Percentiles rank a stretch among this genome's conserved stretches.
Conservation (phyloP, 1,140 invertebrate species). For the Calycopis cecrops region DNA sequence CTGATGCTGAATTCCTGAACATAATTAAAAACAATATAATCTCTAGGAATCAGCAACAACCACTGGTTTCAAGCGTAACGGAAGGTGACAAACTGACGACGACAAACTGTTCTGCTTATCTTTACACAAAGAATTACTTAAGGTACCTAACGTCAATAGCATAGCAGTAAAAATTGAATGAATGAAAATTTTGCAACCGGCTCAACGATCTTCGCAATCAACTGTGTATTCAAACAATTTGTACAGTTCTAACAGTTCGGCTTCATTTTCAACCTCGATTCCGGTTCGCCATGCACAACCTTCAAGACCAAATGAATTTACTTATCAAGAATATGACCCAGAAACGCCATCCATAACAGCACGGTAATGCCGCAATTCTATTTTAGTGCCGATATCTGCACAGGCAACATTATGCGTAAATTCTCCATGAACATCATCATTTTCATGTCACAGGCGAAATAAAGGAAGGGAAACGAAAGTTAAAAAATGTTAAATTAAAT, state of each 20-base stretch:
- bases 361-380: constrained; percentile 16
- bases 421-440: constrained; percentile 22
- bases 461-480: too few relatives aligned
- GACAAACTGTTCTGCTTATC: constrained; percentile 16
- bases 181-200: constrained; percentile 1
- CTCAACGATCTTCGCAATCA: not conserved
- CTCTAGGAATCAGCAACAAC: constrained; percentile 17
- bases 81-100: not conserved
- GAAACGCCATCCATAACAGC: constrained; percentile 16
- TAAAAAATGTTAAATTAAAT: too few relatives aligned
- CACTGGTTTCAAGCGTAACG: constrained; percentile 18
- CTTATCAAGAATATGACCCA: constrained; percentile 18
- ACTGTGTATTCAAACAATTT: constrained; percentile 6
- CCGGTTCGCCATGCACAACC: constrained; percentile 1
- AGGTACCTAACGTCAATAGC: constrained; percentile 8
- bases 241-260: not conserved
- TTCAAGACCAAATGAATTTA: constrained; percentile 15
- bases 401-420: constrained; percentile 22
- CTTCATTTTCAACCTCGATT: not conserved
- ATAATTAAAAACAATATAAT: constrained; percentile 17
- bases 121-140: constrained; percentile 13
- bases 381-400: constrained; percentile 18
- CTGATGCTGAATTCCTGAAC: constrained; percentile 15
- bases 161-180: constrained; percentile 13
- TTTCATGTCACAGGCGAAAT: too few relatives aligned